Evolutionary conservation across 2,888 invertebrate genomes (phyloP), one percentile per base, ranked within the genome.

Genomic region (Drosophila meridiana): DNA sequence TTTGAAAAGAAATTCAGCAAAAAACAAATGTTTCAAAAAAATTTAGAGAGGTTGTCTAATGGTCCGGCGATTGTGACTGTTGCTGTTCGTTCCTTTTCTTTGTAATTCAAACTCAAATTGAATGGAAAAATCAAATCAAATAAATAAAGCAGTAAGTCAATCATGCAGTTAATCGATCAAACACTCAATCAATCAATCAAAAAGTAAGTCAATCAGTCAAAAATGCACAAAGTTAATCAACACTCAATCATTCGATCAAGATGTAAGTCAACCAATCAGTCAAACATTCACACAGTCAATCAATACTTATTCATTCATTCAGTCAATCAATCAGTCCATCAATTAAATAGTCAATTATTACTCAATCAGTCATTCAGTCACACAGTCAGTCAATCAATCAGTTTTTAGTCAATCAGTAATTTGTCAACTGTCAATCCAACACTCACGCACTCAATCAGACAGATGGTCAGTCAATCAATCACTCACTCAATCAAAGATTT

Each of bases 1-100:
- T 5, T 50, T 45, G 30, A 60, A 28, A 11, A 53, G 30, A 13
- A 34, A 47, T 47, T n/a, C 4, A 3, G 42, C 55, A 14, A 6
- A 8, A n/a, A 32, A 36, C 3, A 53, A 86, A 80, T 80, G 64
- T 76, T 82, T 52, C 11, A 13, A 30, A 81, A 78, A 69, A 66
- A 77, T 77, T 70, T 65, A 57, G 53, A 62, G 30, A 69, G 69
- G 67, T 66, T 67, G 67, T 66, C 69, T 69, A 81, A 78, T 67
- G 68, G 38, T 13, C 9, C 61, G 47, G 63, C 62, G 70, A 79
- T 66, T 66, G 68, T 53, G 60, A 38, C 48, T 40, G 57, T 68
- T 26, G 34, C 36, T 40, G 20, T 61, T 52, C 26, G 14, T 26
- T 20, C 42, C 32, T 50, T n/a, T 36, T 68, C 40, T 47, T 45